Evolutionary conservation across 2,888 invertebrate species (phyloP), one percentile per base, ranked within the genome.

Genomic region (Calameuta idolon): DNA sequence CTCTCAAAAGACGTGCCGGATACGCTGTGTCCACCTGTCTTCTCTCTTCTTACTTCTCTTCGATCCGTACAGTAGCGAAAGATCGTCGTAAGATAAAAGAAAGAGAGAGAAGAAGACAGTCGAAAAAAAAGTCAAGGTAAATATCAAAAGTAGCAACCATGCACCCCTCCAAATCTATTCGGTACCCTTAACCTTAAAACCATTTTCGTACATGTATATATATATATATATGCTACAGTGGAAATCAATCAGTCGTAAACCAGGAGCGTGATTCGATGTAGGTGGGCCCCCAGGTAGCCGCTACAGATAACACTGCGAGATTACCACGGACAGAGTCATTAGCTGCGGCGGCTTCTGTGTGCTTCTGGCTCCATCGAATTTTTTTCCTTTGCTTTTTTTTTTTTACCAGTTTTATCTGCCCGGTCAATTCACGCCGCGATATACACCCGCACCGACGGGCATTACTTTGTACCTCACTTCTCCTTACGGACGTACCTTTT

Each of bases 281-380:
- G 91, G 91, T 91, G 91, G 91, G 90, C 91, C 88, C 76, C 88
- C 91, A 91, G 91, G 91, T 91, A 91, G 91, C 89, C 87, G 88
- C 89, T 89, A 89, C 89, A 91, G 91, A 91, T 91, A 91, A 91
- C 91, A 90, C 90, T 90, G 88, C 83, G 87, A 91, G 91, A 91
- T 91, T 91, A 91, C 89, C 87, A 85, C 88, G 90, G 90, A 91
- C 91, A 91, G 90, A 91, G 91, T 91, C 91, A 91, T 91, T 91
- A 91, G 91, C 91, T 88, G 87, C 88, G 90, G 89, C 90, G 91
- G 91, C 91, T 91, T 90, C 91, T 91, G 91, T 91, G 90, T 90
- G 84, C 71, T 34, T 31, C 33, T 34, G 31, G 12, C 33, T 34
- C 31, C 71, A 75, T 82, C 84, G 83, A 83, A 83, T 83, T 83